Base-by-base conservation (phyloP, 2,113 vertebrate species). In the Sphyrna mokarran region DNA sequence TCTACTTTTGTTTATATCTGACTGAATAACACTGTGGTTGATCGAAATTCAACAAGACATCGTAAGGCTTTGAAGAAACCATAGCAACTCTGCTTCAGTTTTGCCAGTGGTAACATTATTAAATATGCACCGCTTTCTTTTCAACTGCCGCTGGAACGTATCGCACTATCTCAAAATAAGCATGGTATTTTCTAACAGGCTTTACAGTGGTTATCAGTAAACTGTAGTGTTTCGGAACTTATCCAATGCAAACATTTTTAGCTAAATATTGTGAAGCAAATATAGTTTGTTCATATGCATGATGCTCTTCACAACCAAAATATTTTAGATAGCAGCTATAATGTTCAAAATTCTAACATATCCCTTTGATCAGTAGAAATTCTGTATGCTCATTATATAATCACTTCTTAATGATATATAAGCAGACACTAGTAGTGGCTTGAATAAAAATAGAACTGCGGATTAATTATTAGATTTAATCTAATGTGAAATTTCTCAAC, bases 11-110 rank as follows among this genome's bases (percentile, higher is more conserved):
- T 90, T 66, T 91, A 91, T 66, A 37, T 66, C 61, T 66, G 61
- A 58, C 58, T 66, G 89, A 66, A 40, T 91, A 91, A 37, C 63
- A 29, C 58, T 20, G 26, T 89, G 54, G 87, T 91, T 91, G 29
- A 66, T 37, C 20, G 33, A 66, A 91, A 91, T 91, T 91, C 61
- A 66, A 91, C 58, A n/a, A 91, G 29, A 18, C 89, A 66, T 66
- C 58, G 37, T 18, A 89, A 37, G 61, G 33, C n/a, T 91, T 91
- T 63, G 16, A 91, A 37, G 89, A 91, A 91, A 91, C 58, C 61
- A 91, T 37, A 91, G 63, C 61, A 66, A 91, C 89, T 91, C 87
- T 90, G 87, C 29, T 61, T 90, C 54, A 90, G 58, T 61, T 61
- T 90, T 61, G 13, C 87, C 11, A 63, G 87, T 90, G 54, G 13